phyloP scores from a whole-genome alignment of 2,113 vertebrate species.

The Prunella himalayana region DNA sequence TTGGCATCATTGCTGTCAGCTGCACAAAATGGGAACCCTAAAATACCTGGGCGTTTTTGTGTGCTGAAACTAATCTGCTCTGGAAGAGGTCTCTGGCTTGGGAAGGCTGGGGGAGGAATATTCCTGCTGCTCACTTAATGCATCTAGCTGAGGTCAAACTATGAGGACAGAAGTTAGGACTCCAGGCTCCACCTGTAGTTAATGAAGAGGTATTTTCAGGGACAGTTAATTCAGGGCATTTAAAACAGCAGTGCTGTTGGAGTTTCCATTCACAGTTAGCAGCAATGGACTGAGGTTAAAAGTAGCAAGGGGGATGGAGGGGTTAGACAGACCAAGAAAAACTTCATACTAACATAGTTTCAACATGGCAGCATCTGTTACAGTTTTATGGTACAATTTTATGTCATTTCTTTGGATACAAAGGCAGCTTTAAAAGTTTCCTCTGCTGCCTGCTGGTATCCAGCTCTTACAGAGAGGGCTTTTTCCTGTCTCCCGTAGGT shows the following conservation, averaged over 20 bases:
- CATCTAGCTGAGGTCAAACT: neutral
- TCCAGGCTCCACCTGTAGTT: neutral
- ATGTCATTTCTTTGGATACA: neutral
- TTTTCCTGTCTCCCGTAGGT: neutral
- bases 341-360: neutral
- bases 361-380: neutral
- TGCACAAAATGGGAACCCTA: neutral
- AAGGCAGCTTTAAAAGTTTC: conserved; percentile 5
- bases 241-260: neutral
- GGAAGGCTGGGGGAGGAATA: neutral
- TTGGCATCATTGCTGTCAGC: neutral
- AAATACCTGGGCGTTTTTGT: neutral
- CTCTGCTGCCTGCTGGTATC: neutral
- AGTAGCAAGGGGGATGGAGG: neutral
- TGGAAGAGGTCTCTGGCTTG: neutral
- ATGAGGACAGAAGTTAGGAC: neutral
- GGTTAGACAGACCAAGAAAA: neutral
- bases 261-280: neutral
- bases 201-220: neutral
- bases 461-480: neutral
- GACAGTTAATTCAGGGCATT: neutral
- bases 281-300: neutral
- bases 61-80: neutral
- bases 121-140: neutral
- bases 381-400: neutral